These are phyloP conservation scores for Muscidifurax raptorellus DNA, from an alignment of 1,140 invertebrate species.

Conservation along the genomic window DNA sequence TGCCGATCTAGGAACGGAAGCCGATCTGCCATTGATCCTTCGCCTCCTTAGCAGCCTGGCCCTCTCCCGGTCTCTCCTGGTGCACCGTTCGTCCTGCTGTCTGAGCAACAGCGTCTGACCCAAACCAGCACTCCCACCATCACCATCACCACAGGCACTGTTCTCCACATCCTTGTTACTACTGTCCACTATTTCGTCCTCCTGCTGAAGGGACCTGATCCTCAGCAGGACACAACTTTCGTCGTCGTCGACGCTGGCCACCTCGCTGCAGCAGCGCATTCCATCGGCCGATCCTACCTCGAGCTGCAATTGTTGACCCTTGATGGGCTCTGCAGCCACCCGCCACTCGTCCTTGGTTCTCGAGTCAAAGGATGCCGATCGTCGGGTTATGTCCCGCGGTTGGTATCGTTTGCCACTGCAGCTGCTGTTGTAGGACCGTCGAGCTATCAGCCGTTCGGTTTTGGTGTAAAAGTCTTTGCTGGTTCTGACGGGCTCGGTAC, in stretches of 20 bases:
- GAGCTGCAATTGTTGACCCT: conserved; percentile 18
- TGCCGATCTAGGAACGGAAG: conserved; percentile 68
- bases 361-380: conserved; percentile 55
- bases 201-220: conserved; percentile 63
- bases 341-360: conserved; percentile 47
- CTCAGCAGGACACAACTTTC: conserved; percentile 67
- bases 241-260: conserved; percentile 61
- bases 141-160: not conserved
- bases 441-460: conserved; percentile 58
- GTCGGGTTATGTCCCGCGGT: conserved; percentile 47
- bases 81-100: conserved; percentile 66
- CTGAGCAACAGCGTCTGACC: conserved; percentile 27
- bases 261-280: conserved; percentile 47
- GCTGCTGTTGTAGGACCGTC: conserved; percentile 48
- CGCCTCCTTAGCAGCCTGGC: conserved; percentile 68
- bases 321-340: conserved; percentile 17
- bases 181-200: conserved; percentile 53
- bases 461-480: conserved; percentile 55
- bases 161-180: conserved; percentile 13
- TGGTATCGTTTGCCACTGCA: not conserved
- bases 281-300: conserved; percentile 41
- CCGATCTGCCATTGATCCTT: conserved; percentile 68
- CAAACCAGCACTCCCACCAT: not conserved
- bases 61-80: conserved; percentile 70
- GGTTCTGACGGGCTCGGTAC: not conserved